Base-by-base conservation (phyloP, 2,113 vertebrate genomes). In the Nasalis larvatus region DNA sequence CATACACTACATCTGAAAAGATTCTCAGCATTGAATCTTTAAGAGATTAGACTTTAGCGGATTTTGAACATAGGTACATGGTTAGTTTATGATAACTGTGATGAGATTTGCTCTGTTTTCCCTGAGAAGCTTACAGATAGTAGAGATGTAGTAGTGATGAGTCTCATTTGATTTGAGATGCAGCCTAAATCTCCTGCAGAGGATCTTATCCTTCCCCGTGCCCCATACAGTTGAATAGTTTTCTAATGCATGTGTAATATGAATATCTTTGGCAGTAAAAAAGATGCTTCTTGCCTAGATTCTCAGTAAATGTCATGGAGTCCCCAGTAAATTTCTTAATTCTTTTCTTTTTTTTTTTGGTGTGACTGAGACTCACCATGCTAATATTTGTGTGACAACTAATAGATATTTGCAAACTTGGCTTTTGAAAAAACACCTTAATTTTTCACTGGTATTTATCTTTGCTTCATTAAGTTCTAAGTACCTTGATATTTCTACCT, bases 391-490 rank as follows among this genome's bases (percentile, higher is more conserved):
- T 88, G 58, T 96, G 85, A 60, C 45, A 90, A 54, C 58, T 82
- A 40, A 74, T 69, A 87, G 47, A 32, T 92, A 95, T 85, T 96
- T 73, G 49, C 37, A 84, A 45, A 93, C 32, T 80, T 96, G 40
- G 45, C 85, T 95, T 95, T 95, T 69, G n/a, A 92, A 86, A 94
- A 92, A 8, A 18, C 30, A 35, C 63, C 10, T 92, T 91, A 86
- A 83, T 78, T 97, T 93, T 95, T 85, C 7, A 12, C 58, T 82
- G 27, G 40, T 86, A 52, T 97, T 97, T 95, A 88, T 93, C 30
- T 60, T 95, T 85, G 56, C 18, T 95, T 96, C 73, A 89, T 86
- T 95, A 96, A 77, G 30, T 25, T 95, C 63, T 86, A 40, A 93
- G 78, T 77, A 88, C 45, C 49, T 94, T 89, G 76, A 87, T 96